Base-by-base conservation (phyloP, 2,113 vertebrate genomes). In the Cygnus buccinator region DNA sequence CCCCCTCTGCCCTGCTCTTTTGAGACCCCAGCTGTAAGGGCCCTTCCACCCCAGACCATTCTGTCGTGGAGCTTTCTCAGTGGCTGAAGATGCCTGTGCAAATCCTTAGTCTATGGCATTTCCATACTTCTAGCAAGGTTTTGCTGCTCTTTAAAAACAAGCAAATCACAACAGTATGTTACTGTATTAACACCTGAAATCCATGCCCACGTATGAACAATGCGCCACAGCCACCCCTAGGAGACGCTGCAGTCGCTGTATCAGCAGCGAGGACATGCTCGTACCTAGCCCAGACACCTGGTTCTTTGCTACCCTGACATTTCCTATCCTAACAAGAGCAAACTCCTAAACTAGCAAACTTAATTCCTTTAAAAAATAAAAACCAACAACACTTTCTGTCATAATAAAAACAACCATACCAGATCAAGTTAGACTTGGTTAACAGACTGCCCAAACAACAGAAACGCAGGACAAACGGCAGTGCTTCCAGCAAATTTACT, bases 261-360 rank as follows among this genome's bases (percentile, higher is more conserved):
- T 6, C 2, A 7, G 37, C 23, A 2, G 15, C 0, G 19, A n/a
- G 11, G 1, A 5, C 25, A 0, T 11, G 3, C 6, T 1, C 21
- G 1, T 6, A 23, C 11, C 67, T 61, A 84, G 48, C 31, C 48
- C 54, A 35, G 31, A 50, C 17, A 21, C 22, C 12, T 2, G 31
- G 20, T 6, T 23, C 20, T 35, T 73, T 59, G 44, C 33, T 16
- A 26, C 25, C 29, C 35, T 16, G 48, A 20, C n/a, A 15, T 20
- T 16, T 29, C 66, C 29, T 29, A 13, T 15, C 43, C 63, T 8
- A 37, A 23, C 39, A 19, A 19, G 8, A 22, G 13, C n/a, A n/a
- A 33, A 74, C 29, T 20, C 20, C 28, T 26, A 2, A 23, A 3
- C 21, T 20, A 43, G 4, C 41, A 62, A 79, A 21, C 48, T 14